These are phyloP conservation scores for Rhagonycha fulva DNA, from an alignment of 2,888 invertebrate genomes.

Conservation along the genomic window DNA sequence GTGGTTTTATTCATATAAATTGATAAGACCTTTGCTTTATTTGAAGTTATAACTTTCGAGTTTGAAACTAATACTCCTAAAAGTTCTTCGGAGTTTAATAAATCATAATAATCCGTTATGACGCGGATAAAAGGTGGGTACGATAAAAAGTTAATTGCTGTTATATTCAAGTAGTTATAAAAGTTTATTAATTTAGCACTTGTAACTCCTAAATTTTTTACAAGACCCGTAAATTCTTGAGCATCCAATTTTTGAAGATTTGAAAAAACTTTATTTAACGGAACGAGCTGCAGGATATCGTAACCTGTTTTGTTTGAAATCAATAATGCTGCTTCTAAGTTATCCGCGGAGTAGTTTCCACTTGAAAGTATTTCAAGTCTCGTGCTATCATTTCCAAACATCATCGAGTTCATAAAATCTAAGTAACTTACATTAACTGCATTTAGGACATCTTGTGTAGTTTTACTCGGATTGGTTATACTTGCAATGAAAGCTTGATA, in stretches of 20 bases:
- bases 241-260: slow-evolving; percentile 2
- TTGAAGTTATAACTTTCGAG: slow-evolving; percentile 20
- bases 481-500: slow-evolving; percentile 16
- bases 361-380: slow-evolving; percentile 18
- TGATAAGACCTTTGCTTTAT: slow-evolving; percentile 3
- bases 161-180: slow-evolving; percentile 15
- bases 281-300: slow-evolving; percentile 16
- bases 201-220: slow-evolving; percentile 8
- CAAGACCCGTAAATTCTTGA: not conserved
- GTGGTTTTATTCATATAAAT: not conserved
- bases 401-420: slow-evolving; percentile 15
- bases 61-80: slow-evolving; percentile 17
- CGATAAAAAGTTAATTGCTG: slow-evolving; percentile 7
- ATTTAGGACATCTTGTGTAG: slow-evolving; percentile 8
- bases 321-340: slow-evolving; percentile 9
- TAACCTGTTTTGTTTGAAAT: slow-evolving; percentile 13
- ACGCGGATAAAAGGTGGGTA: slow-evolving; percentile 16
- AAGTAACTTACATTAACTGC: slow-evolving; percentile 18
- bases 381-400: slow-evolving; percentile 18
- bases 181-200: slow-evolving; percentile 10
- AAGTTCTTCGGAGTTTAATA: slow-evolving; percentile 19
- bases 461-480: slow-evolving; percentile 8
- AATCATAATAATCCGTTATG: slow-evolving; percentile 10
- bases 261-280: slow-evolving; percentile 6
- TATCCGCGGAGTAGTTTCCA: slow-evolving; percentile 26